Evolutionary conservation across 2,113 vertebrate species (phyloP).

Genomic region (Leptodactylus fuscus): DNA sequence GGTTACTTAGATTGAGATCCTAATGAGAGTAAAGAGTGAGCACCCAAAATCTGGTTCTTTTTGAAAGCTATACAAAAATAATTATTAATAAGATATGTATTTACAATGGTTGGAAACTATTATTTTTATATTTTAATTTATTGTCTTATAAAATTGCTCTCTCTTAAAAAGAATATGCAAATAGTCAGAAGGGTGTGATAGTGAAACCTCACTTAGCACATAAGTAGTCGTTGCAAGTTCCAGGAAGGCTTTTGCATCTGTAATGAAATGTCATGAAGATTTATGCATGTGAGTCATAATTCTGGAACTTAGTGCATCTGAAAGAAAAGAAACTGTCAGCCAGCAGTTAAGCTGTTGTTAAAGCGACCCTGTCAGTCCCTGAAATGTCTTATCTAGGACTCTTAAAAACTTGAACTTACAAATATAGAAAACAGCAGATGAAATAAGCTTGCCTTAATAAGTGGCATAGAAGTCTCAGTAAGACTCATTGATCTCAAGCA

Average conservation of each 20-base stretch:
- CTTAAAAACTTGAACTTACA: neutral
- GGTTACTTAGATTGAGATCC: neutral
- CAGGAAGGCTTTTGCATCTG: slow-evolving; percentile 44
- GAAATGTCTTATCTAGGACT: neutral
- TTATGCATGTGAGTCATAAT: slow-evolving; percentile 44
- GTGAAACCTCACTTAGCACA: slow-evolving; percentile 41
- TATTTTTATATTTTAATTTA: neutral
- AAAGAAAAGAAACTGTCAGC: neutral
- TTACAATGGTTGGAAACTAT: neutral
- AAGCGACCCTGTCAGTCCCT: neutral
- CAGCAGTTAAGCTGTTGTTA: slow-evolving; percentile 20
- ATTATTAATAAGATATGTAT: neutral
- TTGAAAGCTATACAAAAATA: neutral
- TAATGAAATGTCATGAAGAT: slow-evolving; percentile 55
- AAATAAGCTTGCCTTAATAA: too few relatives aligned
- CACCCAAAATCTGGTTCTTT: neutral
- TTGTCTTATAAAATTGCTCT: neutral
- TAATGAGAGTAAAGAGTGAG: neutral
- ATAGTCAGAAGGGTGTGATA: slow-evolving; percentile 27
- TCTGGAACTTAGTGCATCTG: slow-evolving; percentile 4
- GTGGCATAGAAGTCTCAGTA: too few relatives aligned
- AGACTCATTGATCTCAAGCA: too few relatives aligned
- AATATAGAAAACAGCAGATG: too few relatives aligned
- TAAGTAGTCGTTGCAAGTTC: slow-evolving; percentile 42
- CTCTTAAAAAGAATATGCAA: neutral